phyloP scores from a whole-genome alignment of 2,888 invertebrate species.

The Rhogogaster chlorosoma region DNA sequence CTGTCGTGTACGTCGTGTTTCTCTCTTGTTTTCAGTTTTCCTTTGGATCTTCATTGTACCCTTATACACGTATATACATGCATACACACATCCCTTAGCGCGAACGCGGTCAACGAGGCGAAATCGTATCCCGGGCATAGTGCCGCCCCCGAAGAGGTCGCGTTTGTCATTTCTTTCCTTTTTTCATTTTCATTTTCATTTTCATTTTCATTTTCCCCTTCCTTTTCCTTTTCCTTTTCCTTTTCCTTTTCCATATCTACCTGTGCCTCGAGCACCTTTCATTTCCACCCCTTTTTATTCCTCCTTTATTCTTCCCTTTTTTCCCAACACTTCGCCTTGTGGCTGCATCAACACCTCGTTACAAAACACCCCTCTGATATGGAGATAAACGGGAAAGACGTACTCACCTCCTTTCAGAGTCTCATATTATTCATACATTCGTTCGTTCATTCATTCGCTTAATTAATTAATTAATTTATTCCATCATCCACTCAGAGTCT shows the following conservation, averaged over 20 bases:
- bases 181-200: not conserved
- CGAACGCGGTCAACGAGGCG: conserved; percentile 34
- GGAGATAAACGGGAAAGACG: not conserved
- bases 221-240: not conserved
- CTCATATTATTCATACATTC: not conserved
- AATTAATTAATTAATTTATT: not conserved
- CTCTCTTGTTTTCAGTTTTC: conserved; percentile 1
- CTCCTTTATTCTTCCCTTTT: not conserved
- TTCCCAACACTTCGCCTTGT: not conserved
- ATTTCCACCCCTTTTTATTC: not conserved
- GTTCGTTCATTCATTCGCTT: not conserved
- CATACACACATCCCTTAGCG: not conserved
- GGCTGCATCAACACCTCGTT: not conserved
- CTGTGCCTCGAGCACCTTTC: not conserved
- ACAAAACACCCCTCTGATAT: conserved; percentile 7
- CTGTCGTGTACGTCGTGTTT: not conserved
- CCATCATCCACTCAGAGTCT: not conserved
- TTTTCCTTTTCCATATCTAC: not conserved
- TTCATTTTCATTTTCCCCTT: not conserved
- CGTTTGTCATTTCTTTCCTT: not conserved
- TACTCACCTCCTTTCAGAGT: not conserved
- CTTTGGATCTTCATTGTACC: not conserved
- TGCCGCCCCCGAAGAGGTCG: not conserved
- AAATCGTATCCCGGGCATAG: not conserved
- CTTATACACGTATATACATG: not conserved